A percentile compares a stretch with the other conserved stretches of the same genome.
phyloP scores from a whole-genome alignment of 2,113 vertebrate species.

The Porphyrio hochstetteri region DNA sequence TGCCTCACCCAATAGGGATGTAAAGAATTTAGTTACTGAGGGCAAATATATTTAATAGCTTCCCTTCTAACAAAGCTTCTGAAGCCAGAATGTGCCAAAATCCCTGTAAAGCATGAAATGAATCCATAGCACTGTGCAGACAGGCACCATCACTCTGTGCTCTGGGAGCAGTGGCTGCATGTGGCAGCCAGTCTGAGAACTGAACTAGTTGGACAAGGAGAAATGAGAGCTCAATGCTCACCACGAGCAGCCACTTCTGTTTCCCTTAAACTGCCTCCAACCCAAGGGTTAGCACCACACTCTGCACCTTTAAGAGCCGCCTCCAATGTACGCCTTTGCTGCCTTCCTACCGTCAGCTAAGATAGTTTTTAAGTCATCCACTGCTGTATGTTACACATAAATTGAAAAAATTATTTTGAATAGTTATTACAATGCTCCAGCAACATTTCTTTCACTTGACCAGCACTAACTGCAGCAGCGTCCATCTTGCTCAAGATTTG shows the following conservation, averaged over 20 bases:
- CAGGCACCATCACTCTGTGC: not conserved
- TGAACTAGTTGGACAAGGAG: not conserved
- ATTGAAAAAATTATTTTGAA: conserved; percentile 54
- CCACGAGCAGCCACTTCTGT: not conserved
- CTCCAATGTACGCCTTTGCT: not conserved
- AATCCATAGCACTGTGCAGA: not conserved
- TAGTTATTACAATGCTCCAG: conserved; percentile 40
- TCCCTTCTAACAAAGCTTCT: not conserved
- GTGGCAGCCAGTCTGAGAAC: not conserved
- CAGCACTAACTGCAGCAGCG: conserved; percentile 16
- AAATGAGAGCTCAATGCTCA: not conserved
- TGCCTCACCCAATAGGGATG: not conserved
- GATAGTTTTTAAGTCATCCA: conserved; percentile 15
- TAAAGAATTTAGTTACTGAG: not conserved
- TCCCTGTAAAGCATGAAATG: not conserved
- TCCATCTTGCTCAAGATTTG: not conserved
- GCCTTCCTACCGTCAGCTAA: conserved; percentile 24
- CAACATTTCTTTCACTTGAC: conserved; percentile 51
- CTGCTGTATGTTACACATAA: not conserved
- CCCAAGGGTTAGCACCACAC: not conserved
- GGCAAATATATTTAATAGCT: not conserved
- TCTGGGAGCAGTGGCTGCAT: not conserved
- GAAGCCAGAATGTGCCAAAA: not conserved
- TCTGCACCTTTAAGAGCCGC: not conserved
- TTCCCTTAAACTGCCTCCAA: not conserved